Conservation (phyloP, 2,797 vertebrate species). For the Falco novaeseelandiae region DNA sequence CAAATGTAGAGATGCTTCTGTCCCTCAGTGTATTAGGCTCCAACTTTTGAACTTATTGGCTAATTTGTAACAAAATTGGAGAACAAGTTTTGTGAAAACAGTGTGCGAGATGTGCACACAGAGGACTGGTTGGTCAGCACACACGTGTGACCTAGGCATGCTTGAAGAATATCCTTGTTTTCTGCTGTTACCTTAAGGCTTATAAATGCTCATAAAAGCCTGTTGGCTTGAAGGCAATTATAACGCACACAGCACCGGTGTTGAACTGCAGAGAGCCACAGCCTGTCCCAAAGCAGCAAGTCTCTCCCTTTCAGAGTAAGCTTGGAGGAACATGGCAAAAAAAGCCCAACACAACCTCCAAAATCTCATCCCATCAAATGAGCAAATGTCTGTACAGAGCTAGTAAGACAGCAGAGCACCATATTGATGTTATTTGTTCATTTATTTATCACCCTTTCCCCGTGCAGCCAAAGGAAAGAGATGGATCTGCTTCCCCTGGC, state of each 20-base stretch:
- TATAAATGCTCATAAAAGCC: neutral
- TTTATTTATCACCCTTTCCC: neutral
- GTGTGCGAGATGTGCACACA: neutral
- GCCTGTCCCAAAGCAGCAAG: neutral
- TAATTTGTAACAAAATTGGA: neutral
- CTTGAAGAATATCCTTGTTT: neutral
- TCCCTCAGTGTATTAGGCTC: neutral
- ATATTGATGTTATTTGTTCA: fast-evolving
- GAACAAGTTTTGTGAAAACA: neutral
- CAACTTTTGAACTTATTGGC: neutral
- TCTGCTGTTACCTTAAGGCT: neutral
- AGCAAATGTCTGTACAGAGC: neutral
- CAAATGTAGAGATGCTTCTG: neutral
- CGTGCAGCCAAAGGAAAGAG: fast-evolving
- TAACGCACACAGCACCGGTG: neutral
- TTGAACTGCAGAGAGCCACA: neutral
- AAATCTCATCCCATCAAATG: neutral
- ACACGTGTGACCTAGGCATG: neutral
- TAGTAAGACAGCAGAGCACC: neutral
- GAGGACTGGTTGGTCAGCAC: neutral
- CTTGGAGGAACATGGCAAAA: neutral
- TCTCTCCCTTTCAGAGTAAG: neutral
- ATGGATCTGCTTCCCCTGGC: neutral
- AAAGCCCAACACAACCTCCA: neutral
- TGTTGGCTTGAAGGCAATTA: neutral